phyloP scores from a whole-genome alignment of 2,888 invertebrate genomes.

The Anarsia innoxiella region DNA sequence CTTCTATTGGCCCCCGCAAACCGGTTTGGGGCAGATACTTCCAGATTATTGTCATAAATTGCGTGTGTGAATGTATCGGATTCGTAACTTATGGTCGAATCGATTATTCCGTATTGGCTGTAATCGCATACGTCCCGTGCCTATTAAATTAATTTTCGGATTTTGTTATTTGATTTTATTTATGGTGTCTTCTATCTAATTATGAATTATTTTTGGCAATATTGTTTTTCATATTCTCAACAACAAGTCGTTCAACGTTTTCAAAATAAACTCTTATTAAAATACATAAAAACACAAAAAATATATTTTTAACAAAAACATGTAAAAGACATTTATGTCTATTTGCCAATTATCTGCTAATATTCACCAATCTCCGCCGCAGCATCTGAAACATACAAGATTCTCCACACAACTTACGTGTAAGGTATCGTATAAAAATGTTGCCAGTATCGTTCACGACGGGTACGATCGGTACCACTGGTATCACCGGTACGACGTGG shows the following conservation, averaged over 20 bases:
- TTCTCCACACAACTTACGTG: constrained; percentile 61
- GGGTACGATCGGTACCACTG: constrained; percentile 40
- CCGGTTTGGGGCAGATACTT: constrained; percentile 43
- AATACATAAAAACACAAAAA: no score
- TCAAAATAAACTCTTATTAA: no score
- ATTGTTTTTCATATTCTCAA: no score
- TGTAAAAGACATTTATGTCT: no score
- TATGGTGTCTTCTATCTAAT: no score
- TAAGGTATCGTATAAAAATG: constrained; percentile 61
- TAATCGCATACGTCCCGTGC: constrained; percentile 41
- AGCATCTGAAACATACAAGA: no score
- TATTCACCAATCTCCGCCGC: no score
- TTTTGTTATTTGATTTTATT: no score
- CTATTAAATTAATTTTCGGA: constrained; percentile 50
- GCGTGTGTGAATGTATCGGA: constrained; percentile 29
- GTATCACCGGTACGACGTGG: constrained; percentile 10
- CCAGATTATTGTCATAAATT: constrained; percentile 66
- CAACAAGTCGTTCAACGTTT: no score
- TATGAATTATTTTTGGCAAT: no score
- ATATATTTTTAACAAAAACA: no score
- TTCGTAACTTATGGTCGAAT: constrained; percentile 38
- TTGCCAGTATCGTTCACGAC: constrained; percentile 48
- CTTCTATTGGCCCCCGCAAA: constrained; percentile 46
- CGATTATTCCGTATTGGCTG: constrained; percentile 45
- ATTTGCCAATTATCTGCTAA: no score